These are phyloP conservation scores for Eidolon dupreanum DNA, from an alignment of 2,797 vertebrate genomes.

Conservation along the genomic window DNA sequence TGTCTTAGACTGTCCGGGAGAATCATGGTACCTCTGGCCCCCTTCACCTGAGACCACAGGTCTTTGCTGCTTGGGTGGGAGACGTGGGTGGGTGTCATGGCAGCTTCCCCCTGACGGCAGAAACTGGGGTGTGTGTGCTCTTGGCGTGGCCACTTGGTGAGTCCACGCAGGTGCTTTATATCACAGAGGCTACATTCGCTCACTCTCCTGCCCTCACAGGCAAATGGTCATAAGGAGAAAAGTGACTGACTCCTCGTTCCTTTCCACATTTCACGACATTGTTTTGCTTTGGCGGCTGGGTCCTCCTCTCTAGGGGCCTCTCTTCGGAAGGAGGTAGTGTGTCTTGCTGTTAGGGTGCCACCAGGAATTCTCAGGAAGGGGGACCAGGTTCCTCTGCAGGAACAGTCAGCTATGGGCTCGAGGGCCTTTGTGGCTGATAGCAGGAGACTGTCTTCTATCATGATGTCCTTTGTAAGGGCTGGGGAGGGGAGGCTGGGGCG, in stretches of 20 bases:
- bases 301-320: neutral
- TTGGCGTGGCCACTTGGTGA: neutral
- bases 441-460: neutral
- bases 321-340: neutral
- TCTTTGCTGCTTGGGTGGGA: neutral
- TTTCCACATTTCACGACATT: neutral
- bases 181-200: neutral
- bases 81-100: neutral
- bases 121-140: accelerated
- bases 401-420: neutral
- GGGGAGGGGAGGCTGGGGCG: neutral
- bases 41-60: neutral
- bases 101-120: neutral
- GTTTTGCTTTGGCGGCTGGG: neutral
- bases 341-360: neutral
- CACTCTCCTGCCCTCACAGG: neutral
- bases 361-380: constrained; percentile 32
- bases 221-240: neutral
- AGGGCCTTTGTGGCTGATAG: neutral
- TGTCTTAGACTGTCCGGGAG: neutral
- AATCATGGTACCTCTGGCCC: neutral
- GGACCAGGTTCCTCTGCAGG: neutral
- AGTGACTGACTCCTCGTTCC: neutral
- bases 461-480: neutral
- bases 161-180: neutral